phyloP scores from a whole-genome alignment of 2,113 vertebrate species.

The Craseonycteris thonglongyai region DNA sequence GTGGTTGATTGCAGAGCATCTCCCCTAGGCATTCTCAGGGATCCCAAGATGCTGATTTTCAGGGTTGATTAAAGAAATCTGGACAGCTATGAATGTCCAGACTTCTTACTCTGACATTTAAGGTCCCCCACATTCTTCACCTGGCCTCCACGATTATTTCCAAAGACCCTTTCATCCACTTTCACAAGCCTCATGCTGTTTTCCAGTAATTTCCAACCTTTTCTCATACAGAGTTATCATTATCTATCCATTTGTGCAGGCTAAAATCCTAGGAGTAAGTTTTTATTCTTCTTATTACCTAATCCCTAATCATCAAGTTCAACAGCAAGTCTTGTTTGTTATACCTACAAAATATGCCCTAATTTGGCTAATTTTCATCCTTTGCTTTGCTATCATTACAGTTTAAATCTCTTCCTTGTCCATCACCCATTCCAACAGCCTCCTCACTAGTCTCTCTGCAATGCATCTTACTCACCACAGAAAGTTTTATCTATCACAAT shows the following conservation, averaged over 20 bases:
- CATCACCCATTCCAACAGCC: neutral
- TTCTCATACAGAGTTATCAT: neutral
- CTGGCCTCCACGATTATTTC: neutral
- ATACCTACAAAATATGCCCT: neutral
- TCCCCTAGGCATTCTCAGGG: neutral
- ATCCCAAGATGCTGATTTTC: neutral
- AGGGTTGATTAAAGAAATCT: neutral
- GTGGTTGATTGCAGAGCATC: neutral
- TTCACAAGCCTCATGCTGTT: neutral
- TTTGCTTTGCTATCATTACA: neutral
- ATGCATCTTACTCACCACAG: neutral
- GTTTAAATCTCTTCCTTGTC: neutral
- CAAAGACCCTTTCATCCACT: neutral
- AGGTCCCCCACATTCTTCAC: neutral
- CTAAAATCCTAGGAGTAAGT: neutral
- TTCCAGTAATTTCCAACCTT: rapidly evolving
- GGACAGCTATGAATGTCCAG: neutral
- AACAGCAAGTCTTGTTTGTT: neutral
- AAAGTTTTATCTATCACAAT: neutral
- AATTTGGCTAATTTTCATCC: neutral
- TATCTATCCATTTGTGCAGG: too few relatives aligned
- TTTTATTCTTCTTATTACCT: neutral
- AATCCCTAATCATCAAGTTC: neutral
- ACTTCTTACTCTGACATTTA: neutral
- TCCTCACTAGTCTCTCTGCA: neutral